A percentile compares a stretch with the other conserved stretches of the same genome.
phyloP scores from a whole-genome alignment of 2,797 vertebrate genomes.

The Pelodytes ibericus region DNA sequence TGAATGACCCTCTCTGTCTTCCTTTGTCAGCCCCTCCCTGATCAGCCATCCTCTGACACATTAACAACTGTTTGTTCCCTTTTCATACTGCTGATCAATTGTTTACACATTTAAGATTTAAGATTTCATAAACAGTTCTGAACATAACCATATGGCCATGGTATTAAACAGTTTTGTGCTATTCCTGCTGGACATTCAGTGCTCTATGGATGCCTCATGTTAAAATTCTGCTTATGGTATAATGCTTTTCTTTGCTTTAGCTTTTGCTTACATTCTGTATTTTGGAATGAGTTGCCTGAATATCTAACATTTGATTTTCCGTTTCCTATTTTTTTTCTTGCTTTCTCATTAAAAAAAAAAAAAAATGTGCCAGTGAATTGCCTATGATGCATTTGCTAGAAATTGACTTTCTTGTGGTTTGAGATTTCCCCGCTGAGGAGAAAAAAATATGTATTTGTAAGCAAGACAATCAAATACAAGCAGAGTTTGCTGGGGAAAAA shows the following conservation, averaged over 20 bases:
- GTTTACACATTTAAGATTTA: too few species aligned
- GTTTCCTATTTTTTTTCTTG: slow-evolving; percentile 26
- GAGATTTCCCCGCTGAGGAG: slow-evolving; percentile 38
- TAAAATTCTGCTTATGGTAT: not conserved
- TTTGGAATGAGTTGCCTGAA: slow-evolving; percentile 44
- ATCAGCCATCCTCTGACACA: too few species aligned
- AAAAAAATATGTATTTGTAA: slow-evolving; percentile 26
- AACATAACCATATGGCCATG: not conserved
- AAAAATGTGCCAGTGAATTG: slow-evolving; percentile 21
- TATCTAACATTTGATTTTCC: slow-evolving; percentile 28
- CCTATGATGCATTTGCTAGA: slow-evolving; percentile 28
- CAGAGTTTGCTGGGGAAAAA: slow-evolving; percentile 8
- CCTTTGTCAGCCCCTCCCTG: too few species aligned
- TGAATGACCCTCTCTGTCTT: too few species aligned
- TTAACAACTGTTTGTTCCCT: too few species aligned
- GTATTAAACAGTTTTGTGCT: not conserved
- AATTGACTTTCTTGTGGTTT: slow-evolving; percentile 49
- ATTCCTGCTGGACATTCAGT: not conserved
- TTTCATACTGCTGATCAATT: too few species aligned
- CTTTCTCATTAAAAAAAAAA: slow-evolving; percentile 46
- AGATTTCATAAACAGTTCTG: too few species aligned
- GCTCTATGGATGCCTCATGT: slow-evolving; percentile 24
- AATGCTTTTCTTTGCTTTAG: not conserved
- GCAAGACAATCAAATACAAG: slow-evolving; percentile 18
- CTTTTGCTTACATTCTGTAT: slow-evolving; percentile 19